Conservation (phyloP, 2,888 invertebrate genomes). For the Tortrix viridana region DNA sequence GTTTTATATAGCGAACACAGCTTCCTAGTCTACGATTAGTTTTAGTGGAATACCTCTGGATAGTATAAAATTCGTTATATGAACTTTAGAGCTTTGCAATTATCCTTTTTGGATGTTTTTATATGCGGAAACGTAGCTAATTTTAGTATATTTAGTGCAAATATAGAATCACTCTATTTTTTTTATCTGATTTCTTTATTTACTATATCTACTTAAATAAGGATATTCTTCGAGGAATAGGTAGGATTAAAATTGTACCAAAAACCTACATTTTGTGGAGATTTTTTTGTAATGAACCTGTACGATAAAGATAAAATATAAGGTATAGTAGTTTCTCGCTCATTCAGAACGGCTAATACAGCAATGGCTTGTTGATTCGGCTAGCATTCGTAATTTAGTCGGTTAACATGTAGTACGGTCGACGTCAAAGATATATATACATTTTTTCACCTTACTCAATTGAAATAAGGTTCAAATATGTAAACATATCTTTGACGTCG, state of each 20-base stretch:
- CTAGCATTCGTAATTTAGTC: no score
- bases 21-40: constrained; percentile 75
- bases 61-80: constrained; percentile 13
- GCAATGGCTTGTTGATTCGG: background rate
- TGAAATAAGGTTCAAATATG: no score
- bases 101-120: constrained; percentile 4
- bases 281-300: constrained; percentile 3
- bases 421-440: no score
- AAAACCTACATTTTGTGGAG: constrained; percentile 18
- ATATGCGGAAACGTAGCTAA: background rate
- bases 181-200: background rate
- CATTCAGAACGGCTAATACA: background rate
- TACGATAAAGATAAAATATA: background rate
- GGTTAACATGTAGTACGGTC: no score
- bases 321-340: background rate
- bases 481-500: no score
- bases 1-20: constrained; percentile 62
- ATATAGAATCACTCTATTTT: background rate
- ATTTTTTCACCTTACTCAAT: no score
- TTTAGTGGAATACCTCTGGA: constrained; percentile 70
- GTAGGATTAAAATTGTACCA: constrained; percentile 27
- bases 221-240: constrained; percentile 8
- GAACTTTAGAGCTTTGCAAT: constrained; percentile 11
- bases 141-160: constrained; percentile 14
- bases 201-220: constrained; percentile 23